Evolutionary conservation across 2,113 vertebrate species (phyloP).

Genomic region (Chionis minor): DNA sequence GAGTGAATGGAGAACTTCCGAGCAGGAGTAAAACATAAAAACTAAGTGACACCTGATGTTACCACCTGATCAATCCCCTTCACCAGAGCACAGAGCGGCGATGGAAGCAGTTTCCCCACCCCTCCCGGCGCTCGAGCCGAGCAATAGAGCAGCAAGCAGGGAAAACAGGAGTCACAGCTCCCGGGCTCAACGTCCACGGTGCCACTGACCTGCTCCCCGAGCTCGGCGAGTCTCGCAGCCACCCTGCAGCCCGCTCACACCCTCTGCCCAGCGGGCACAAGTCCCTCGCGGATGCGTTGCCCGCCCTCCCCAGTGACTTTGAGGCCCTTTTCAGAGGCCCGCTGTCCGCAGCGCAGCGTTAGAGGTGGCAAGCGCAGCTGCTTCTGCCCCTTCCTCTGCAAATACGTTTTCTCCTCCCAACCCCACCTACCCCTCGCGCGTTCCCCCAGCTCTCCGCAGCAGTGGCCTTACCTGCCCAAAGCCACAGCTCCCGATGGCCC

Average conservation of each 20-base stretch:
- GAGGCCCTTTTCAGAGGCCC: background rate
- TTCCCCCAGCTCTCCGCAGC: background rate
- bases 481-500: background rate
- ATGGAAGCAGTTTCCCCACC: background rate
- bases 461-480: background rate
- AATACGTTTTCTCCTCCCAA: background rate
- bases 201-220: background rate
- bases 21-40: background rate
- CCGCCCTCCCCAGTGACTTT: background rate
- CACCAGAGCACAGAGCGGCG: background rate
- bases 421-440: background rate
- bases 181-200: rapidly evolving
- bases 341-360: rapidly evolving
- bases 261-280: background rate
- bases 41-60: background rate
- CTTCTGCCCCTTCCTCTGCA: background rate
- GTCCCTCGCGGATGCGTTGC: rapidly evolving
- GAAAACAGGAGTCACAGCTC: rapidly evolving
- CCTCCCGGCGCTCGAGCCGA: rapidly evolving
- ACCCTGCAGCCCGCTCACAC: background rate
- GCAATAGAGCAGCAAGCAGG: rapidly evolving
- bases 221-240: rapidly evolving
- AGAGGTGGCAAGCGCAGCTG: background rate
- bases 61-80: background rate
- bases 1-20: background rate